Evolutionary conservation across 2,113 vertebrate species (phyloP).

Genomic region (Oryzias melastigma): DNA sequence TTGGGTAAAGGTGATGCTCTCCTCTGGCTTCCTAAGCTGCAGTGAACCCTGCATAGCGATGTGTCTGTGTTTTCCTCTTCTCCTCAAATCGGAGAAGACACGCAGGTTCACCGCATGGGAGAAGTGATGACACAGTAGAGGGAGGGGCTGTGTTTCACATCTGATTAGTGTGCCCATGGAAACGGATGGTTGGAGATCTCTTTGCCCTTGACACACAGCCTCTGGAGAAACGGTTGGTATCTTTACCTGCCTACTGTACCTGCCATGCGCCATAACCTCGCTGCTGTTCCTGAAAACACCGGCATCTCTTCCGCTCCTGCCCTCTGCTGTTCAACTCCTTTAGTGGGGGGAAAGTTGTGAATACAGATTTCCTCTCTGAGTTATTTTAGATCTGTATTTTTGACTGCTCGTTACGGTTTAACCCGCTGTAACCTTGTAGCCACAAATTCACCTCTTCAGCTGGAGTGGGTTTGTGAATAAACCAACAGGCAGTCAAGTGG

Average conservation of each 20-base stretch:
- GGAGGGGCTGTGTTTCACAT: slow-evolving; percentile 60
- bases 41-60: slow-evolving; percentile 52
- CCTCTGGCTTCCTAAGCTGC: slow-evolving; percentile 54
- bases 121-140: slow-evolving; percentile 52
- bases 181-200: slow-evolving; percentile 69
- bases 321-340: slow-evolving; percentile 29
- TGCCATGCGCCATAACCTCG: slow-evolving; percentile 35
- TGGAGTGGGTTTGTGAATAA: slow-evolving; percentile 63
- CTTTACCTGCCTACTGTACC: slow-evolving; percentile 46
- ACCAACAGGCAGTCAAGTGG: slow-evolving; percentile 66
- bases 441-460: slow-evolving; percentile 72
- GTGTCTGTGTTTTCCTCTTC: slow-evolving; percentile 41
- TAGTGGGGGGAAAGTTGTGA: slow-evolving; percentile 40
- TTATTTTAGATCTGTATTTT: slow-evolving; percentile 51
- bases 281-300: slow-evolving; percentile 40
- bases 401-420: slow-evolving; percentile 28
- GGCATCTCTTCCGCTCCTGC: slow-evolving; percentile 26
- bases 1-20: slow-evolving; percentile 42
- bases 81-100: slow-evolving; percentile 56
- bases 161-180: slow-evolving; percentile 75
- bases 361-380: slow-evolving; percentile 43
- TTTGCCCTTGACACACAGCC: slow-evolving; percentile 66
- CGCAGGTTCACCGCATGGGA: slow-evolving; percentile 60
- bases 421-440: slow-evolving; percentile 71
- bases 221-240: slow-evolving; percentile 62